These are phyloP conservation scores for Gerris lacustris DNA, from an alignment of 2,888 invertebrate species.

Conservation along the genomic window DNA sequence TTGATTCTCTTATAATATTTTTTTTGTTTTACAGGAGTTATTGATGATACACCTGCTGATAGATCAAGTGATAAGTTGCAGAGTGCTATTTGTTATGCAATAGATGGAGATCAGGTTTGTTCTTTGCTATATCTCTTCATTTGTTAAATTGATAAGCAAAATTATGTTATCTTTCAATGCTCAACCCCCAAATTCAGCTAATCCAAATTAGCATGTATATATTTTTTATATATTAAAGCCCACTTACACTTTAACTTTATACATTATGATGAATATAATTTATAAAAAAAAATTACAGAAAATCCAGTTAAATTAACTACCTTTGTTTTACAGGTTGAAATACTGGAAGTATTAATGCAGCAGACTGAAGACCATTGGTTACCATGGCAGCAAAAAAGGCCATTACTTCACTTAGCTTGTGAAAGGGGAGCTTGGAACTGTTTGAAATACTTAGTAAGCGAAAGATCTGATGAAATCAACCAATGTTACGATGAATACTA, in stretches of 20 bases:
- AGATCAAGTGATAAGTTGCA: slow-evolving; percentile 46
- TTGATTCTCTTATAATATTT: background rate
- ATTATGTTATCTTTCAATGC: too few species aligned
- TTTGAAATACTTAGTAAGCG: slow-evolving; percentile 52
- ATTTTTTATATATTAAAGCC: too few species aligned
- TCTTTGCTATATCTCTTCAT: slow-evolving; percentile 15
- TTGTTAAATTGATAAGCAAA: too few species aligned
- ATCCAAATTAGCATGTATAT: too few species aligned
- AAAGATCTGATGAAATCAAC: slow-evolving; percentile 55
- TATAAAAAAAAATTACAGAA: too few species aligned
- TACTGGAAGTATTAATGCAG: slow-evolving; percentile 51
- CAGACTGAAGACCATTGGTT: slow-evolving; percentile 59
- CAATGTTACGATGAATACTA: slow-evolving; percentile 61
- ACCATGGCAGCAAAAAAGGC: slow-evolving; percentile 39
- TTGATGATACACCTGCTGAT: slow-evolving; percentile 30
- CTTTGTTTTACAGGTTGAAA: slow-evolving; percentile 38
- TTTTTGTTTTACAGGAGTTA: slow-evolving; percentile 20
- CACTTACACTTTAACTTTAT: too few species aligned
- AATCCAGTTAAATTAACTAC: too few species aligned
- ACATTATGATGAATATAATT: too few species aligned
- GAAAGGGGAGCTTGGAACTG: slow-evolving; percentile 60
- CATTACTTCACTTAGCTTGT: slow-evolving; percentile 54
- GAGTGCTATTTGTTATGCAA: slow-evolving; percentile 57
- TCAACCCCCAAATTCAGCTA: too few species aligned
- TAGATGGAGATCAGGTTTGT: slow-evolving; percentile 56